phyloP scores from a whole-genome alignment of 2,797 vertebrate species.

The Limosa lapponica region DNA sequence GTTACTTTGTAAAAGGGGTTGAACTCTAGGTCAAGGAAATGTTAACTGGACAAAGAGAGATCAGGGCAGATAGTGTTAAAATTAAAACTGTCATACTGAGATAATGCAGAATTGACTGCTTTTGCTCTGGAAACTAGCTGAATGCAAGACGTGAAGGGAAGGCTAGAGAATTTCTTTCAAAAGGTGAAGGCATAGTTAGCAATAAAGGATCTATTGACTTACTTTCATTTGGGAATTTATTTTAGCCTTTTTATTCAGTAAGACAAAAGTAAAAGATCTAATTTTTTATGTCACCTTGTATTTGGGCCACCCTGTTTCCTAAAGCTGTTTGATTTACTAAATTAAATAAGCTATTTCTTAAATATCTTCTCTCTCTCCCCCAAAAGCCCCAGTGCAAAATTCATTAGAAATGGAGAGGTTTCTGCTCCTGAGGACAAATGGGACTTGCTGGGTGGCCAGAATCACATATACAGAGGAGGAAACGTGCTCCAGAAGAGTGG shows the following conservation, averaged over 20 bases:
- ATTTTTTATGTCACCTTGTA: background rate
- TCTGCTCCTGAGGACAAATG: background rate
- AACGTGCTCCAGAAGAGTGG: background rate
- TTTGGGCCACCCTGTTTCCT: background rate
- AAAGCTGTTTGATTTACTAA: background rate
- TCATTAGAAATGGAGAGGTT: background rate
- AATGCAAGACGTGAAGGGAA: background rate
- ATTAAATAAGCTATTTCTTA: constrained; percentile 4
- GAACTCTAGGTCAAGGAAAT: constrained; percentile 64
- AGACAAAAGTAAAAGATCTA: constrained; percentile 6
- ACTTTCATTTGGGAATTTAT: background rate
- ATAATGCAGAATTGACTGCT: constrained; percentile 53
- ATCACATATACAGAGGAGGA: background rate
- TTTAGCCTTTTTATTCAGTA: background rate
- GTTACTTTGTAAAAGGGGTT: constrained; percentile 54
- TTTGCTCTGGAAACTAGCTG: constrained; percentile 21
- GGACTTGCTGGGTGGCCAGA: background rate
- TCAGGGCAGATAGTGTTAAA: constrained; percentile 59
- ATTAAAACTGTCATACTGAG: constrained; percentile 57
- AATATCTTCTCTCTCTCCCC: background rate
- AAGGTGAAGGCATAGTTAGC: background rate
- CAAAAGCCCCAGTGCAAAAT: background rate
- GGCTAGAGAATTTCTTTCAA: background rate
- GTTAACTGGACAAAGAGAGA: constrained; percentile 66
- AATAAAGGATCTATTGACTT: constrained; percentile 4